A percentile compares a stretch with the other conserved stretches of the same genome.
phyloP scores from a whole-genome alignment of 2,797 vertebrate genomes.

The Avahi laniger region DNA sequence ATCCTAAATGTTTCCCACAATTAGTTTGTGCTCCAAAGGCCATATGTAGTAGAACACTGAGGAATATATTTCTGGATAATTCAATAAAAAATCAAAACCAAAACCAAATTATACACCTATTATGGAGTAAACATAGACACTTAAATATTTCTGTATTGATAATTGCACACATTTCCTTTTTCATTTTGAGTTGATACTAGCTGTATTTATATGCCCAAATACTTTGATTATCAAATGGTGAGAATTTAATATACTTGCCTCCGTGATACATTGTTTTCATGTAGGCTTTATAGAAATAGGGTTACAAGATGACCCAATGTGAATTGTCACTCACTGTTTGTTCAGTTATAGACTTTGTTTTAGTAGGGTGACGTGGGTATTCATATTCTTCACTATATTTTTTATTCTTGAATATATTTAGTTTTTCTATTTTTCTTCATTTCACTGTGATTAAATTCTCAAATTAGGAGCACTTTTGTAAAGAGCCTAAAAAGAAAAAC shows the following conservation, averaged over 20 bases:
- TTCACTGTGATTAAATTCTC: not conserved
- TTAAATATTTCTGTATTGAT: not conserved
- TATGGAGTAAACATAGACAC: not conserved
- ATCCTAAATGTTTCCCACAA: not conserved
- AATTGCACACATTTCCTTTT: not conserved
- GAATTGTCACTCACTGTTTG: not conserved
- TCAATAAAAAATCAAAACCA: not conserved
- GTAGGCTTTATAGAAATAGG: not conserved
- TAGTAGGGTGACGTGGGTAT: not conserved
- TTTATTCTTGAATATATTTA: not conserved
- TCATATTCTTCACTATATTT: not conserved
- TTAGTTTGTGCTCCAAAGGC: not conserved
- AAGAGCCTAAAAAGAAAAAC: constrained; percentile 7
- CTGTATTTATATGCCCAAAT: not conserved
- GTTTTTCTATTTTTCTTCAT: not conserved
- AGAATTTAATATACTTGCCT: not conserved
- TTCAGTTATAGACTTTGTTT: not conserved
- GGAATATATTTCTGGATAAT: not conserved
- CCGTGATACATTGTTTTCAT: not conserved
- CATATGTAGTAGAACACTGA: not conserved
- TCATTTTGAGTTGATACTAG: not conserved
- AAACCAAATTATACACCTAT: not conserved
- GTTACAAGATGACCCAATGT: not conserved
- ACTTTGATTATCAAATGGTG: not conserved
- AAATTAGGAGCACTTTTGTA: not conserved